Evolutionary conservation across 2,888 invertebrate genomes (phyloP).

Genomic region (Drosophila acutilabella): DNA sequence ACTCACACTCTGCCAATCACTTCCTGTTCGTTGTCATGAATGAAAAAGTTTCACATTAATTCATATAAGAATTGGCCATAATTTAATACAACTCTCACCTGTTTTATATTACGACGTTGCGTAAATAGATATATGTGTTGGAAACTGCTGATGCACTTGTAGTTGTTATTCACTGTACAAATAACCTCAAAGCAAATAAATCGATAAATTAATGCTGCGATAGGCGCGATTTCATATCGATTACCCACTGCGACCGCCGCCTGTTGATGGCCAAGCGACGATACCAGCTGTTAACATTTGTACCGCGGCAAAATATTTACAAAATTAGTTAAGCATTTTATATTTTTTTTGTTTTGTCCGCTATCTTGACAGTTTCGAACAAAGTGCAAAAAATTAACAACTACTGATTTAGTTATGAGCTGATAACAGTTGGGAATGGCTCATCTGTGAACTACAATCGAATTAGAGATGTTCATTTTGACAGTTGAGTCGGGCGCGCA

Average conservation of each 20-base stretch:
- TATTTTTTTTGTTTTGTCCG: no score
- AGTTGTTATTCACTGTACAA: constrained; percentile 6
- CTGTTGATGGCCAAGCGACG: no score
- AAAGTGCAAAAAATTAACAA: no score
- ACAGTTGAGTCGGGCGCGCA: not conserved
- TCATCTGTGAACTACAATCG: no score
- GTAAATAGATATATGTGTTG: constrained; percentile 32
- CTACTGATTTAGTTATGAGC: not conserved
- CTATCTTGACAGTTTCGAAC: no score
- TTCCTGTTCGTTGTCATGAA: not conserved
- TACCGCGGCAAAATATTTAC: no score
- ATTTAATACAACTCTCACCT: constrained; percentile 23
- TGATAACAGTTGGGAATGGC: not conserved
- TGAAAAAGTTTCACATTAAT: not conserved
- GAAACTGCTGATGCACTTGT: constrained; percentile 1
- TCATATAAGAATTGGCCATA: not conserved
- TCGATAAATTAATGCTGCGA: not conserved
- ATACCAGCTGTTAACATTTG: no score
- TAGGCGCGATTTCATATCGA: constrained; percentile 24
- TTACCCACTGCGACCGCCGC: not conserved
- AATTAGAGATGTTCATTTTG: not conserved
- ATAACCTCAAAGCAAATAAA: constrained; percentile 44
- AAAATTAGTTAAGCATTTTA: no score
- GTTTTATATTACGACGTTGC: constrained; percentile 38
- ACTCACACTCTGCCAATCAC: not conserved